Evolutionary conservation across 92 coral and sea anemone genomes (phyloP), one percentile per base, ranked within the genome.

Genomic region (Isaurus tuberculatus): DNA sequence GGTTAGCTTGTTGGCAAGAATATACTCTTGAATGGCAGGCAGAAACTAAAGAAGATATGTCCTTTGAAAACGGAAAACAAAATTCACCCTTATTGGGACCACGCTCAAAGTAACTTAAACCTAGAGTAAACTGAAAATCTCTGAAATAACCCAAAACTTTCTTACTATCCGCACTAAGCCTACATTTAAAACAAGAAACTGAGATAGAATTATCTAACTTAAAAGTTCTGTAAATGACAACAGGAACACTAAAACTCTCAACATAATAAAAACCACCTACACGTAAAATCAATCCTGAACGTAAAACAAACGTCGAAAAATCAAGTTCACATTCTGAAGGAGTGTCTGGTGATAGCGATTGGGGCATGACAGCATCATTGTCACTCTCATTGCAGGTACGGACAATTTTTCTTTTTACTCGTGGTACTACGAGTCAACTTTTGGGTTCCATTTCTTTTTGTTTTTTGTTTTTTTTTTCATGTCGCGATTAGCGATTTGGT

Each of bases 1-100:
- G 78, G 61, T 72, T 72, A 31, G 78, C 78, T 42, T 23, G 78
- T 20, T 72, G 78, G 7, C 78, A 72, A 28, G 61, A 72, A 72
- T 42, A 51, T 23, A 72, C 17, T 11, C 78, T 51, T 42, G 78
- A 72, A 72, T 72, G 61, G 19, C 58, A 44, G 19, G 61, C 61
- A 23, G 30, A 72, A 43, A 72, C 61, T 72, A 72, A 72, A 72
- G 4, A 30, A 44, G 48, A 25, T 20, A 72, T 72, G 37, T 44
- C 78, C 61, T 44, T 72, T 26, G 37, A 16, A 72, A 44, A 72
- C 31, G 78, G 78, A 72, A 72, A 72, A 44, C 58, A 72, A 72
- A 72, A 72, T 19, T 72, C 78, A 8, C 78, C 78, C 78, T 72
- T 72, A 44, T 44, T 72, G 78, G 78, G 61, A 1, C 60, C 36